Base-by-base conservation (phyloP, 2,113 vertebrate genomes). In the Ariopsis seemanni region DNA sequence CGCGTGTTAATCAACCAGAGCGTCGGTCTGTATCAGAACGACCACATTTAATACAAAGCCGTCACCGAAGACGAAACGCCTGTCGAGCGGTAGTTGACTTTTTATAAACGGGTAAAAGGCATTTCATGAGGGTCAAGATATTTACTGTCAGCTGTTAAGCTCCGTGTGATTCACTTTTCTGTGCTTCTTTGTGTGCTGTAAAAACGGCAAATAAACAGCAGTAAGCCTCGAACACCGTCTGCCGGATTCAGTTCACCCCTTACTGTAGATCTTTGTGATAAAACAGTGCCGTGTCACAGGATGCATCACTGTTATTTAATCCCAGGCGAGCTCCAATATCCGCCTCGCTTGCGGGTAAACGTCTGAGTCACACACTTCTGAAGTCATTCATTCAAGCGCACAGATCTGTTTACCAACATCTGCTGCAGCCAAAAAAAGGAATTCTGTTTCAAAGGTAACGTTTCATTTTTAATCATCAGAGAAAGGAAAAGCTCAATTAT, bases 391-490 rank as follows among this genome's bases (percentile, higher is more conserved):
- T 42, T 78, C 27, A 67, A 9, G 27, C 9, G 0, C 48, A 69
- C 34, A 81, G 30, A 20, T 34, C 34, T 87, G 78, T 82, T 87
- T 87, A 82, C 86, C 53, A 86, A 86, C 85, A 86, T 79, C 79
- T 72, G 78, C 69, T 9, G 42, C 57, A 17, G 15, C 5, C 34
- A 79, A 30, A 84, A 84, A 88, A 63, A 74, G 58, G 27, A 71
- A 53, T 82, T 82, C n/a, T 53, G 81, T 57, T 75, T 78, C 48
- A 78, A 84, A 88, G 27, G 22, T 34, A n/a, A 25, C 53, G 48
- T 17, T 65, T 67, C 58, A 77, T 18, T 15, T 83, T 87, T 78
- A 84, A 88, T 88, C 82, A 67, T 10, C 25, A 15, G 20, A 5
- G 50, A 78, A 62, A 57, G 20, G 58, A 87, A 87, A 42, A 55